phyloP scores from a whole-genome alignment of 2,797 vertebrate genomes.

The Melopsittacus undulatus region DNA sequence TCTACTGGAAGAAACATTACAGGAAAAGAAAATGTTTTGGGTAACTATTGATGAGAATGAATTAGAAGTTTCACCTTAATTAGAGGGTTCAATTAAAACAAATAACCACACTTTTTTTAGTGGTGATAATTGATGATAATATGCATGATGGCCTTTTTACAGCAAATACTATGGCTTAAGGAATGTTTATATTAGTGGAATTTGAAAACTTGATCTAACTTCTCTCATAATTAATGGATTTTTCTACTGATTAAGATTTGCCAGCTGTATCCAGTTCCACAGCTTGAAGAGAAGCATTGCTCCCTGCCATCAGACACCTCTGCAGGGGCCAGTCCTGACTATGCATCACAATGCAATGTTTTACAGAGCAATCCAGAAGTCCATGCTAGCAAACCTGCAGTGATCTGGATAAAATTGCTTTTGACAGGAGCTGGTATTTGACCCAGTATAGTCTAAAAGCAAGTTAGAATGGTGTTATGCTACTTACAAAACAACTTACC shows the following conservation, averaged over 20 bases:
- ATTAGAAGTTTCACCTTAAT: neutral
- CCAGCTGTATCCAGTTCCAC: neutral
- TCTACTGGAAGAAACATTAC: neutral
- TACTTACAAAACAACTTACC: slow-evolving; percentile 79
- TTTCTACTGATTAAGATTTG: neutral
- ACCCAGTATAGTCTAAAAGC: neutral
- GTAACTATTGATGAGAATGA: neutral
- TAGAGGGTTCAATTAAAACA: neutral
- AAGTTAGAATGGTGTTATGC: neutral
- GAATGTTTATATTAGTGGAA: neutral
- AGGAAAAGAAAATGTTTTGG: neutral
- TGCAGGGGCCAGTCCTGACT: neutral
- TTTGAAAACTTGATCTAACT: neutral
- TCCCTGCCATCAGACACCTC: neutral
- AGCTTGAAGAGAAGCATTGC: rapidly evolving
- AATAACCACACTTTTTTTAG: neutral
- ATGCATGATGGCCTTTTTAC: neutral
- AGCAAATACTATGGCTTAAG: neutral
- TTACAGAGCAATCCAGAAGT: neutral
- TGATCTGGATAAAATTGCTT: neutral
- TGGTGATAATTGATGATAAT: neutral
- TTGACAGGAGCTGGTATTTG: neutral
- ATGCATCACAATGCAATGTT: neutral
- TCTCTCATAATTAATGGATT: neutral
- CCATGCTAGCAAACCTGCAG: neutral